These are phyloP conservation scores for Zoanthus sociatus DNA, from an alignment of 92 coral and sea anemone species.

Conservation along the genomic window DNA sequence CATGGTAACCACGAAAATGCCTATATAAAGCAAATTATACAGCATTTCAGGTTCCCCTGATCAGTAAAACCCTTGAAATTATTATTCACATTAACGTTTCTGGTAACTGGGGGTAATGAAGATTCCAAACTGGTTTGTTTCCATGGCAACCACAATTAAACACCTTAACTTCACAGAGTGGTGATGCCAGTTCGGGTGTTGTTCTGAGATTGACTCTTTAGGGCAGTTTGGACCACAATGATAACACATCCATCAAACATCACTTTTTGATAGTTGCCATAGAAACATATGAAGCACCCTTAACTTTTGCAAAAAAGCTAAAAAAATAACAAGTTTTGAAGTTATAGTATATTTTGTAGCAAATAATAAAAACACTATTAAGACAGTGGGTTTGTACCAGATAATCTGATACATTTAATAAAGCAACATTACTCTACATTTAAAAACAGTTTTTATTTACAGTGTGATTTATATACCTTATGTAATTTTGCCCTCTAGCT, in stretches of 20 bases:
- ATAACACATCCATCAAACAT: not conserved
- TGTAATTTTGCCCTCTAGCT: constrained; percentile 24
- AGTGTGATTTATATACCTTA: not conserved
- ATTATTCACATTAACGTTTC: constrained; percentile 17
- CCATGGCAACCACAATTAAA: constrained; percentile 17
- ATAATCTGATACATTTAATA: constrained; percentile 9
- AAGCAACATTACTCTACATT: not conserved
- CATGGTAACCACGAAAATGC: constrained; percentile 20
- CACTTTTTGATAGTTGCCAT: constrained; percentile 5
- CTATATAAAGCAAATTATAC: not conserved
- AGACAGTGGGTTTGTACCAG: constrained; percentile 35
- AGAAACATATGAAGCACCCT: constrained; percentile 20
- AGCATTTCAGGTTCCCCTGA: constrained; percentile 7
- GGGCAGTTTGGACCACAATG: not conserved
- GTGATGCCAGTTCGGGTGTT: not conserved
- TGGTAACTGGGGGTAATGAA: not conserved
- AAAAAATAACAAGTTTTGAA: not conserved
- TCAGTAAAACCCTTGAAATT: constrained; percentile 7
- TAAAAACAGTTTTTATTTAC: constrained; percentile 1
- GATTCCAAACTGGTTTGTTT: constrained; percentile 13
- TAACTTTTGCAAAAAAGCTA: not conserved
- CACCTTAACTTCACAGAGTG: constrained; percentile 6
- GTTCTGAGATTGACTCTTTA: not conserved
- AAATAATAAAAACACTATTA: not conserved
- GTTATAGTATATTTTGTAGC: not conserved